Conservation (phyloP, 2,113 vertebrate species). For the Columbina picui region DNA sequence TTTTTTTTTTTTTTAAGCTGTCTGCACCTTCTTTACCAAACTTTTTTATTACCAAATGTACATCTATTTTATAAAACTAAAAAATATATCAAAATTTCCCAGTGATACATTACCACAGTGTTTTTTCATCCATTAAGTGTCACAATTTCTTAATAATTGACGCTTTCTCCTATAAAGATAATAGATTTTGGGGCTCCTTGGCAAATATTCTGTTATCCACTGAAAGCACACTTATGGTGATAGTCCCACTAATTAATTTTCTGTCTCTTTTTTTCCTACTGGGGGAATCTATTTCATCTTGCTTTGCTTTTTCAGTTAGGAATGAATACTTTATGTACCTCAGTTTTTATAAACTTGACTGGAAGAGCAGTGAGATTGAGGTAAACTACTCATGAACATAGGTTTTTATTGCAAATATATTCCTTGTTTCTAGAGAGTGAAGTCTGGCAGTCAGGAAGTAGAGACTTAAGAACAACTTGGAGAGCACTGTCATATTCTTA, state of each 20-base stretch:
- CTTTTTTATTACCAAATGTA: not conserved
- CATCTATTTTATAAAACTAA: not conserved
- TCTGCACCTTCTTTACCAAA: not conserved
- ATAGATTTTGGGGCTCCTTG: not conserved
- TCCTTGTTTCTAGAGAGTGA: not conserved
- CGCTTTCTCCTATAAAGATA: not conserved
- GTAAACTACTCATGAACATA: not conserved
- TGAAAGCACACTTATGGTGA: not conserved
- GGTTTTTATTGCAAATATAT: not conserved
- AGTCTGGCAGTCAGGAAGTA: not conserved
- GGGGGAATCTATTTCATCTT: not conserved
- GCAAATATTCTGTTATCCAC: not conserved
- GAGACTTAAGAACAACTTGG: not conserved
- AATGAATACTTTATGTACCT: not conserved
- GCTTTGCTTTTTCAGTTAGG: not conserved
- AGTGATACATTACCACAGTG: not conserved
- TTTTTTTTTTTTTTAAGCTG: not conserved
- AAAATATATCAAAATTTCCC: not conserved
- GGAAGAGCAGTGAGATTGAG: not conserved
- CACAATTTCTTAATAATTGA: not conserved
- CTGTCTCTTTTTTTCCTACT: not conserved
- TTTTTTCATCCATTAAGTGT: not conserved
- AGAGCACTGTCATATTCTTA: accelerated
- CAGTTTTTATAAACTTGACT: not conserved
- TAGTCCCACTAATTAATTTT: not conserved